Conservation (phyloP, 1,140 invertebrate species). For the Coenobita brevimanus region DNA sequence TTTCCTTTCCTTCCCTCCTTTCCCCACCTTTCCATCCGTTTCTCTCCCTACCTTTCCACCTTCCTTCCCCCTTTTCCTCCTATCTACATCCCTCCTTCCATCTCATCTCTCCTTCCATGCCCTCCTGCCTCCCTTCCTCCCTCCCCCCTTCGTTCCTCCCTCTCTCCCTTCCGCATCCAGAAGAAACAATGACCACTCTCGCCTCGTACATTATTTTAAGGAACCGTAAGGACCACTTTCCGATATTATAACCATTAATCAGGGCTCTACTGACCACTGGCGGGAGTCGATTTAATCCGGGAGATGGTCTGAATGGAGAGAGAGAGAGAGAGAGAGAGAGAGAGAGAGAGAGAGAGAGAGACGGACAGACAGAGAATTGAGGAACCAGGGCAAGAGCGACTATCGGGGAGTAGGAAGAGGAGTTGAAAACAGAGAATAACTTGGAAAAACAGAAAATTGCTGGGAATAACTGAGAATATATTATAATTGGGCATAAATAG, state of each 20-base stretch:
- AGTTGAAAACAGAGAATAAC: too few relatives aligned
- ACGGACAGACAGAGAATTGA: too few relatives aligned
- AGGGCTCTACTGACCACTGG: conserved; percentile 55
- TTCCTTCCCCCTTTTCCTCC: background rate
- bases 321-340: too few relatives aligned
- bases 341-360: too few relatives aligned
- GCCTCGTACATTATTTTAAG: conserved; percentile 52
- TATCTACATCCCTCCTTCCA: background rate
- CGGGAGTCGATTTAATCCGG: too few relatives aligned
- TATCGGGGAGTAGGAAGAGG: too few relatives aligned
- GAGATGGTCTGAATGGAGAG: too few relatives aligned
- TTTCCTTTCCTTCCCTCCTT: background rate
- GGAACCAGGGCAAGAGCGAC: too few relatives aligned
- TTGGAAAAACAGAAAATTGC: too few relatives aligned
- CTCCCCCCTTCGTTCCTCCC: background rate
- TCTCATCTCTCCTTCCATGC: too few relatives aligned
- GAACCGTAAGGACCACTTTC: conserved; percentile 59
- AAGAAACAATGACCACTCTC: conserved; percentile 50
- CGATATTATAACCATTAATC: conserved; percentile 63
- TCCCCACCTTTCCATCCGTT: background rate
- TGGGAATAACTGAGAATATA: too few relatives aligned
- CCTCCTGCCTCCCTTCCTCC: background rate
- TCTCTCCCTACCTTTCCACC: background rate
- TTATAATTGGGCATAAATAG: too few relatives aligned
- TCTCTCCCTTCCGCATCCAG: background rate